Evolutionary conservation across 92 coral and sea anemone genomes (phyloP).

Genomic region (Isaurus tuberculatus): DNA sequence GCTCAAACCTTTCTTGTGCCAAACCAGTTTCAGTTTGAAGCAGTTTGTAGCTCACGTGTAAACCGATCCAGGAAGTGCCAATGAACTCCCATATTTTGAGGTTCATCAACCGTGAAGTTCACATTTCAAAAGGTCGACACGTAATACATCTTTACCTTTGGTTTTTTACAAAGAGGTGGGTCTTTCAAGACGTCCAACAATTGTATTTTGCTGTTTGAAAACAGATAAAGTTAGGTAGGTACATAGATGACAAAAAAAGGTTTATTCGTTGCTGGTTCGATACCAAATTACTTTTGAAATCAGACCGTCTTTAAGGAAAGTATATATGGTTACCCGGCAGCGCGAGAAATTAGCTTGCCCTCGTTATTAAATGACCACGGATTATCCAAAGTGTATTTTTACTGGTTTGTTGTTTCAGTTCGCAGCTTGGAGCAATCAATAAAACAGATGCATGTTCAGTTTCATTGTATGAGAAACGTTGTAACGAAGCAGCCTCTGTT

Average conservation of each 20-base stretch:
- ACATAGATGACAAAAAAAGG: neutral
- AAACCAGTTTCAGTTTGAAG: neutral
- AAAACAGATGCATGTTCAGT: neutral
- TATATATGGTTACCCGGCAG: slow-evolving; percentile 10
- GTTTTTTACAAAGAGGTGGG: neutral
- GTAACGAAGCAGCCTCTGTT: neutral
- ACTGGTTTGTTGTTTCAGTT: slow-evolving; percentile 34
- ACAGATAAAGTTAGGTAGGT: slow-evolving; percentile 6
- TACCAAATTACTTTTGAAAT: too few species aligned
- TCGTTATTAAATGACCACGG: neutral
- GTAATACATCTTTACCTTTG: neutral
- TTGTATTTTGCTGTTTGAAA: neutral
- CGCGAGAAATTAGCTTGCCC: neutral
- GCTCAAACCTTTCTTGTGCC: neutral
- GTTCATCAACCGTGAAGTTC: slow-evolving; percentile 22
- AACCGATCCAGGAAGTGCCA: slow-evolving; percentile 37
- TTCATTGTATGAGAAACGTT: slow-evolving; percentile 5
- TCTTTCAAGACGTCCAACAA: neutral
- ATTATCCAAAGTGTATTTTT: slow-evolving; percentile 6
- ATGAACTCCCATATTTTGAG: slow-evolving; percentile 35
- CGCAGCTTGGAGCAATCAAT: slow-evolving; percentile 32
- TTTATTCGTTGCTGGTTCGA: neutral
- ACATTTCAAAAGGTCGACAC: slow-evolving; percentile 27
- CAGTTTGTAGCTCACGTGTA: slow-evolving; percentile 1
- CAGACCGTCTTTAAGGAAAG: too few species aligned